Evolutionary conservation across 2,888 invertebrate species (phyloP), one percentile per base, ranked within the genome.

Genomic region (Congeria kusceri): DNA sequence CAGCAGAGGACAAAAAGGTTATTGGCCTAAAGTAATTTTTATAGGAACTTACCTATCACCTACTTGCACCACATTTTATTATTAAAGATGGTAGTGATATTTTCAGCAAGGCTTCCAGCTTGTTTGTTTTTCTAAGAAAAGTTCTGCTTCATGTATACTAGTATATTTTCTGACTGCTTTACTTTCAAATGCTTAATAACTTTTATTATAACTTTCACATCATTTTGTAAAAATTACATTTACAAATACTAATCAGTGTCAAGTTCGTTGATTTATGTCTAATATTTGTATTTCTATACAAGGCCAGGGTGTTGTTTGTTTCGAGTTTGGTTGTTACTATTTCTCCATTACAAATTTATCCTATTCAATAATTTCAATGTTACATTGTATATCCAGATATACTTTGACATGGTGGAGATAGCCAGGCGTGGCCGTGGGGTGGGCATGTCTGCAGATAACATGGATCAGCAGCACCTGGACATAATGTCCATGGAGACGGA

Each of bases 341-440:
- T 32, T 4, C 9, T 32, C 32, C 9, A 4, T 32, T 32, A 32
- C 32, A 32, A 32, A 32, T 32, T 4, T 32, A 7, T 4, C 9
- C 5, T 9, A 4, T 32, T 32, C 32, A 7, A 32, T 32, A 4
- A 32, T 4, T 4, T 32, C 4, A 32, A 32, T 57, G 44, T 47
- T 23, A 13, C 59, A 9, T 44, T 72, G 39, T 39, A 39, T 53
- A 2, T 53, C n/a, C 53, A 53, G 92, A 85, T 90, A 5, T 92
- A 91, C 74, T 89, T 89, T 71, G 89, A 91, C 44, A 84, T 91
- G 87, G 90, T 90, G 77, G 91, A 92, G 61, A 85, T 87, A 58
- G 89, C 90, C 65, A 57, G 49, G 46, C 71, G 71, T 5, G 59
- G 67, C 20, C 46, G 56, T 28, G 59, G 72, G 25, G 56, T 57